Percentiles rank a stretch among this genome's conserved stretches.
phyloP scores from a whole-genome alignment of 1,140 invertebrate genomes.

The Caerostris darwini region DNA sequence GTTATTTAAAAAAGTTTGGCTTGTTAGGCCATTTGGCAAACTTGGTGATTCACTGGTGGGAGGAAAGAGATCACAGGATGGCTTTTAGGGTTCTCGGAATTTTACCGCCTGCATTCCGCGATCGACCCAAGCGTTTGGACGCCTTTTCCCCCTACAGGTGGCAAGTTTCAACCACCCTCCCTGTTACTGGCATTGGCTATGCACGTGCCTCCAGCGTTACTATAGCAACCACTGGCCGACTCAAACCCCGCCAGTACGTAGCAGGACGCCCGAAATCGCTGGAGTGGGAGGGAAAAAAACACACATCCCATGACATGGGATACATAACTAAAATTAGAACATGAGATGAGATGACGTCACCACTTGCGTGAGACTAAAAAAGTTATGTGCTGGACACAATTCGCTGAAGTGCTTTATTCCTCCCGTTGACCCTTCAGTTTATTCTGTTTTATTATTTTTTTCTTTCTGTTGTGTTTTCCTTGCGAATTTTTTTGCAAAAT shows the following conservation, averaged over 20 bases:
- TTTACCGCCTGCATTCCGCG: constrained; percentile 5
- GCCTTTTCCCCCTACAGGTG: constrained; percentile 58
- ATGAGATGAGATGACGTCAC: background rate
- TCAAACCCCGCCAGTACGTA: constrained; percentile 48
- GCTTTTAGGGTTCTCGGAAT: constrained; percentile 10
- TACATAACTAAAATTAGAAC: constrained; percentile 33
- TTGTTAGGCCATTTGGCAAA: too few relatives aligned
- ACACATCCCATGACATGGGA: background rate
- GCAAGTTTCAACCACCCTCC: constrained; percentile 61
- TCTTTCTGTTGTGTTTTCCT: too few relatives aligned
- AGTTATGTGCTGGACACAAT: background rate
- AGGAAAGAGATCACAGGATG: background rate
- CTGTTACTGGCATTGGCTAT: constrained; percentile 33
- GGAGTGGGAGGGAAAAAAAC: background rate
- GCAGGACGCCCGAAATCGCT: constrained; percentile 35
- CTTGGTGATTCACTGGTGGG: too few relatives aligned
- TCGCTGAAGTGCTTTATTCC: background rate
- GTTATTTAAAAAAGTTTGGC: too few relatives aligned
- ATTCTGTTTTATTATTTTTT: background rate
- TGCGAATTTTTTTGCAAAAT: too few relatives aligned
- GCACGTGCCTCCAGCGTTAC: constrained; percentile 54
- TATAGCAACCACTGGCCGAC: constrained; percentile 66
- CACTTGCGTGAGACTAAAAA: background rate
- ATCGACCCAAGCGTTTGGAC: constrained; percentile 13
- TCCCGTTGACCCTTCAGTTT: background rate